These are phyloP conservation scores for Cheilosia grossa DNA, from an alignment of 2,888 invertebrate species.

Conservation along the genomic window DNA sequence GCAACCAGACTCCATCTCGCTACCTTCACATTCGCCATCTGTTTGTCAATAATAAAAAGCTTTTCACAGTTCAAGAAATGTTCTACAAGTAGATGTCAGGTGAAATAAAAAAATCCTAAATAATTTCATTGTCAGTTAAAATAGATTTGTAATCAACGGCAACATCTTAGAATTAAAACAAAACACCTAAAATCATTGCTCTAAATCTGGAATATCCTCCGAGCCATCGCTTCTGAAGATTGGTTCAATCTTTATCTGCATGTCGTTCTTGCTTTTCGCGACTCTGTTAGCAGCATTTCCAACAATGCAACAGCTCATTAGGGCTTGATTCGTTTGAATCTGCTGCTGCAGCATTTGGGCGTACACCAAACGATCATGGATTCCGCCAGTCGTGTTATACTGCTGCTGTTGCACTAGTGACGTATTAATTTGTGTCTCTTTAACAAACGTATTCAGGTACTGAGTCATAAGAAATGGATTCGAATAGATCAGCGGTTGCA, in stretches of 20 bases:
- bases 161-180: neutral
- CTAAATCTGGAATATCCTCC: constrained; percentile 3
- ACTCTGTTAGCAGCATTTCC: neutral
- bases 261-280: constrained; percentile 25
- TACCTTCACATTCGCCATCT: no score
- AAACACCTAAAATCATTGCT: constrained; percentile 1
- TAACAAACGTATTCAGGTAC: constrained; percentile 77
- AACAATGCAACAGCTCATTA: constrained; percentile 11
- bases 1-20: no score
- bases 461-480: constrained; percentile 77
- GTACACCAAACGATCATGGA: constrained; percentile 77
- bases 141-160: no score
- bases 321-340: constrained; percentile 63
- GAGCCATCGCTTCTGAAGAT: neutral
- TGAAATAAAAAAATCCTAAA: no score
- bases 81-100: no score
- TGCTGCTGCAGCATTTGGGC: constrained; percentile 77
- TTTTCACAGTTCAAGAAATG: no score
- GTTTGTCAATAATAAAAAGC: no score
- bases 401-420: constrained; percentile 69
- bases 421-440: constrained; percentile 74
- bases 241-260: neutral
- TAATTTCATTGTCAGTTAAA: no score
- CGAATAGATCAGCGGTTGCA: constrained; percentile 74
- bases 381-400: constrained; percentile 59